Evolutionary conservation across 2,113 vertebrate species (phyloP).

Genomic region (Forbesichthys agassizii): DNA sequence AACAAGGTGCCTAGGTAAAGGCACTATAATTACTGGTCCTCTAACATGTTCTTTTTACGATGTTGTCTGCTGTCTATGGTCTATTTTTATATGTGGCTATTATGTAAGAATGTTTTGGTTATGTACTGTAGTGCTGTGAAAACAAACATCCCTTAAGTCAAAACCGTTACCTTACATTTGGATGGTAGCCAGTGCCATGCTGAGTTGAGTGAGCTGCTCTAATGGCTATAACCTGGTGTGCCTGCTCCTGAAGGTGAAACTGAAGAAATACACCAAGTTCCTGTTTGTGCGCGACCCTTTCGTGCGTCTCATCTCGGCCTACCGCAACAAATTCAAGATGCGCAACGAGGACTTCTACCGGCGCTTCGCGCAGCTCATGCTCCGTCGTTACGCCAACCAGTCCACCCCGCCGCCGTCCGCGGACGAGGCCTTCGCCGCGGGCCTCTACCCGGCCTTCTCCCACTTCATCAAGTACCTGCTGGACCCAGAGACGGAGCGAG

Average conservation of each 20-base stretch:
- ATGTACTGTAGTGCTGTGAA: too few species aligned
- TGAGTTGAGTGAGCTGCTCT: too few species aligned
- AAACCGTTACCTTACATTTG: too few species aligned
- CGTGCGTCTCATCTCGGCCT: constrained; percentile 95
- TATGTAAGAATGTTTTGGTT: too few species aligned
- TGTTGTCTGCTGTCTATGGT: too few species aligned
- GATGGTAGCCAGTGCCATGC: too few species aligned
- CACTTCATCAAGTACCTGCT: constrained; percentile 95
- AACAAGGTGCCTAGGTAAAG: too few species aligned
- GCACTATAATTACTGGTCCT: too few species aligned
- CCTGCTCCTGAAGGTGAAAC: constrained; percentile 84
- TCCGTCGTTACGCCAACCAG: constrained; percentile 85
- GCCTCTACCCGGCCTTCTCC: constrained; percentile 86
- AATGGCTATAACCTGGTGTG: too few species aligned
- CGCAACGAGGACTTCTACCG: constrained; percentile 93
- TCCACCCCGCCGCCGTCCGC: constrained; percentile 82
- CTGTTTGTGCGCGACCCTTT: constrained; percentile 96
- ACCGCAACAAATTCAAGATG: constrained; percentile 93
- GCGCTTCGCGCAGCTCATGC: constrained; percentile 86
- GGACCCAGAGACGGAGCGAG: constrained; percentile 89
- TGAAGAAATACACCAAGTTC: constrained; percentile 98
- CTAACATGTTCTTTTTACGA: too few species aligned
- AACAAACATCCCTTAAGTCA: too few species aligned
- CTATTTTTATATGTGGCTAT: too few species aligned
- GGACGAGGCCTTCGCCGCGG: constrained; percentile 84